These are phyloP conservation scores for Drosophila hydei DNA, from an alignment of 1,140 invertebrate genomes.

Conservation along the genomic window DNA sequence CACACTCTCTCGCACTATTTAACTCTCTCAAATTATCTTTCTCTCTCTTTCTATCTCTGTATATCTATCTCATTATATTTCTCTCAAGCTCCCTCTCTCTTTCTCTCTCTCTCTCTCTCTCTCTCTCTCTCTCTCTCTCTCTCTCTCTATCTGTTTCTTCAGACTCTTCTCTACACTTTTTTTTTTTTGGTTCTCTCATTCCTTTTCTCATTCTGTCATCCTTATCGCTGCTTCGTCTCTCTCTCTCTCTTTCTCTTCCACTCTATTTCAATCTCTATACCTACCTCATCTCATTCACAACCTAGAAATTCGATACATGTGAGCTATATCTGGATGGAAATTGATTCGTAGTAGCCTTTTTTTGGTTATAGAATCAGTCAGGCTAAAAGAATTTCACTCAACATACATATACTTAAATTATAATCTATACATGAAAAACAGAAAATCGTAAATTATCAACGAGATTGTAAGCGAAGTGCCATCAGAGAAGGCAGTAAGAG, in stretches of 20 bases:
- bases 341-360: conserved; percentile 15
- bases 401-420: conserved; percentile 20
- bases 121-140: too few relatives aligned
- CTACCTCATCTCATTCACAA: too few relatives aligned
- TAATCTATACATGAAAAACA: conserved; percentile 14
- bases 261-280: too few relatives aligned
- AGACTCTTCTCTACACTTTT: too few relatives aligned
- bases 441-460: conserved; percentile 15
- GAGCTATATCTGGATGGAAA: too few relatives aligned
- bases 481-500: conserved; percentile 12
- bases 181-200: too few relatives aligned
- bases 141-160: too few relatives aligned
- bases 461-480: conserved; percentile 22
- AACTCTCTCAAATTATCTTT: neutral
- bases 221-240: too few relatives aligned
- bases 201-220: too few relatives aligned
- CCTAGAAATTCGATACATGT: too few relatives aligned
- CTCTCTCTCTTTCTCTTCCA: too few relatives aligned
- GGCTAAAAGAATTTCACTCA: conserved; percentile 13
- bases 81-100: neutral
- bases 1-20: neutral
- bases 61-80: neutral
- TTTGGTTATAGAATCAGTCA: neutral
- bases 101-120: neutral
- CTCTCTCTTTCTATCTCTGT: conserved; percentile 2